Conservation (phyloP, 2,797 vertebrate genomes). For the Mycteria americana region DNA sequence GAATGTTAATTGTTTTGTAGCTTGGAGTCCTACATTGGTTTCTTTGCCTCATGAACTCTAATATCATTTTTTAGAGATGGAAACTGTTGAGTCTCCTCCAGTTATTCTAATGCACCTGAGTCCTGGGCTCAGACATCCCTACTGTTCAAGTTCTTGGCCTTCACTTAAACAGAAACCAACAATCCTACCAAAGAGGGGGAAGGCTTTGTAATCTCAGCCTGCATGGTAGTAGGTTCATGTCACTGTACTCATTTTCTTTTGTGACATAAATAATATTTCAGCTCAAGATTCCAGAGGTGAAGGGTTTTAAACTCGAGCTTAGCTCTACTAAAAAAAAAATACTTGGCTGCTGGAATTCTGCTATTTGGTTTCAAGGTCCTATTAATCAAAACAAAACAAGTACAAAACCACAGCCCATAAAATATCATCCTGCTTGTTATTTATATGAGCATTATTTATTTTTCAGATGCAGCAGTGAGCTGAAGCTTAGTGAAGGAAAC, state of each 20-base stretch:
- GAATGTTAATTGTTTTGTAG: conserved; percentile 28
- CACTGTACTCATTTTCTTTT: background rate
- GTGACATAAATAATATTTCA: conserved; percentile 15
- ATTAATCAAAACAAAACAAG: background rate
- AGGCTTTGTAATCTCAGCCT: background rate
- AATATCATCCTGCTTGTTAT: background rate
- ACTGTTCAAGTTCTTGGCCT: background rate
- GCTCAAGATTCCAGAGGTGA: background rate
- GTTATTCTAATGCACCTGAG: conserved; percentile 45
- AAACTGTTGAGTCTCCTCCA: conserved; percentile 17
- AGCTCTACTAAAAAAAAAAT: background rate
- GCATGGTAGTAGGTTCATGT: background rate
- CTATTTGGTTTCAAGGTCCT: background rate
- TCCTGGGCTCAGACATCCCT: background rate
- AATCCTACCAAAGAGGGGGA: background rate
- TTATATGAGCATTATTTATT: background rate
- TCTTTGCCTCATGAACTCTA: conserved; percentile 24
- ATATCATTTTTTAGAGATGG: background rate
- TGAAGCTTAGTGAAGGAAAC: background rate
- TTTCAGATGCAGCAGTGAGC: background rate
- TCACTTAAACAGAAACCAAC: background rate
- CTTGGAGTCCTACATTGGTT: background rate
- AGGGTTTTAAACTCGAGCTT: background rate
- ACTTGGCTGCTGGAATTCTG: background rate
- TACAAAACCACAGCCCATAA: background rate